phyloP scores from a whole-genome alignment of 1,140 invertebrate species.

The Nephila pilipes region DNA sequence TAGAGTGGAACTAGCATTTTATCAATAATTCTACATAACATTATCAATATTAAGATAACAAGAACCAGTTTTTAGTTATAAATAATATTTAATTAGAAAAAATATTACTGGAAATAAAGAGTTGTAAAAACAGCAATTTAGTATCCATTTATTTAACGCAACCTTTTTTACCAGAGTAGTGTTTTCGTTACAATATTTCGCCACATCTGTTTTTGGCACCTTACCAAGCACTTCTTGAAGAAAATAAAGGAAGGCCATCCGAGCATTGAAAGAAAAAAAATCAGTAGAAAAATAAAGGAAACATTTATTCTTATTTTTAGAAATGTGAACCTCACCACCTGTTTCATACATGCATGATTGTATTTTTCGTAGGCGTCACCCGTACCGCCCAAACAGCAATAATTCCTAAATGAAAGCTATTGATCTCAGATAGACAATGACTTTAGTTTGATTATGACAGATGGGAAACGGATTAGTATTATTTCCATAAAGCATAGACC shows the following conservation, averaged over 20 bases:
- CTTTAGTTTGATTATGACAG: conserved; percentile 28
- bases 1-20: too few species aligned
- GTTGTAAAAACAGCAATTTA: too few species aligned
- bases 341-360: background rate
- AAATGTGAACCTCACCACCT: background rate
- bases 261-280: background rate
- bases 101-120: too few species aligned
- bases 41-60: too few species aligned
- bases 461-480: background rate
- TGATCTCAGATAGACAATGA: background rate
- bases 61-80: too few species aligned
- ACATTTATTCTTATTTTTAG: background rate
- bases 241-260: background rate
- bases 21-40: too few species aligned
- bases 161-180: too few species aligned
- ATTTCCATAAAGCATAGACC: background rate
- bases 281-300: background rate
- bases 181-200: too few species aligned
- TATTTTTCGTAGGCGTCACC: background rate
- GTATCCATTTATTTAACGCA: too few species aligned
- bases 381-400: background rate
- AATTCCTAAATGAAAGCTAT: background rate
- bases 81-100: too few species aligned
- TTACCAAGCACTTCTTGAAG: background rate
- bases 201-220: background rate